phyloP scores from a whole-genome alignment of 2,888 invertebrate genomes.

The Mythimna impura region DNA sequence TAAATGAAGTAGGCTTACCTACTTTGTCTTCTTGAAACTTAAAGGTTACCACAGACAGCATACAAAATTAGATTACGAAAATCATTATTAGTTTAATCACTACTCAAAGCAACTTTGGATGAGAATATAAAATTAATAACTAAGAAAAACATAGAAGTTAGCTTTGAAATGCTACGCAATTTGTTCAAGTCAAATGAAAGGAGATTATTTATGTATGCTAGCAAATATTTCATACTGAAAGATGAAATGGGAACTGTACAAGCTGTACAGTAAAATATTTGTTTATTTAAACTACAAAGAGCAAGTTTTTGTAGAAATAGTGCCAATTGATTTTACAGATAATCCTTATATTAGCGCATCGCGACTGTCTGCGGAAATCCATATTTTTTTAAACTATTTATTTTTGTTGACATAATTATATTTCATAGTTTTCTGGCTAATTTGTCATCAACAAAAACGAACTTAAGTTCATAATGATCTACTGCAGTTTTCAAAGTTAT shows the following conservation, averaged over 20 bases:
- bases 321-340: no score
- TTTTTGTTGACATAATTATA: not conserved
- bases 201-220: constrained; percentile 22
- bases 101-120: not conserved
- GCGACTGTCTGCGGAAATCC: not conserved
- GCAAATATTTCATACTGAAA: constrained; percentile 8
- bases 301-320: not conserved
- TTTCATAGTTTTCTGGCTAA: not conserved
- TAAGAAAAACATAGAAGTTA: constrained; percentile 11
- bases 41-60: constrained; percentile 12
- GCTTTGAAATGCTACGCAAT: constrained; percentile 21
- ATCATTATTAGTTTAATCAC: constrained; percentile 8
- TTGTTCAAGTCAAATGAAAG: constrained; percentile 5
- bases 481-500: not conserved
- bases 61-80: constrained; percentile 12
- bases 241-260: constrained; percentile 12
- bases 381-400: not conserved
- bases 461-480: not conserved
- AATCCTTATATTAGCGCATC: no score
- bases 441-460: not conserved
- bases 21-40: constrained; percentile 4
- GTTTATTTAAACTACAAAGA: not conserved
- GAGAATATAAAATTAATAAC: constrained; percentile 27
- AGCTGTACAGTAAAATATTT: not conserved
- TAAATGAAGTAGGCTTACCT: not conserved